phyloP scores from a whole-genome alignment of 2,797 vertebrate genomes.

The Lemur catta region DNA sequence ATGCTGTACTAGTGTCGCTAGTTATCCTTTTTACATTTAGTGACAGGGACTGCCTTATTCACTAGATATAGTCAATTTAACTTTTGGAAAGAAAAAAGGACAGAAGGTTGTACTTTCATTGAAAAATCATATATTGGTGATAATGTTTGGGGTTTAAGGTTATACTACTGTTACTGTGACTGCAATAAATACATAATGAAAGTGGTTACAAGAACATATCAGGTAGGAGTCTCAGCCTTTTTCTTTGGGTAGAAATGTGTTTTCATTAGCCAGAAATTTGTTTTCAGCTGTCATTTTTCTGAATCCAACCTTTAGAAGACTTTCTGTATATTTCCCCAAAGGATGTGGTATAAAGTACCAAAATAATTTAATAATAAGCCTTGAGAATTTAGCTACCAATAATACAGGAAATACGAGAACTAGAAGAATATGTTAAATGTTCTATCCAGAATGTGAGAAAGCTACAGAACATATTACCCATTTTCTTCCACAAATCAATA shows the following conservation, averaged over 20 bases:
- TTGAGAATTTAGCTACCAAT: neutral
- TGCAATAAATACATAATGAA: neutral
- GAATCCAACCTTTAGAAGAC: slow-evolving; percentile 2
- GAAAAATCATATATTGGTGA: slow-evolving; percentile 40
- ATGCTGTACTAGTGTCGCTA: neutral
- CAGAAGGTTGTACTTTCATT: neutral
- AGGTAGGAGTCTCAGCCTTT: neutral
- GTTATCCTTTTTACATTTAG: slow-evolving; percentile 22
- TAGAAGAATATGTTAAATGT: neutral
- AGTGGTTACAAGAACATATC: neutral
- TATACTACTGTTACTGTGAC: neutral
- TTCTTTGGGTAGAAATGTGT: neutral
- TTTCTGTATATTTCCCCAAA: neutral
- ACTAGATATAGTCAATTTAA: neutral
- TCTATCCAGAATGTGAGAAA: neutral
- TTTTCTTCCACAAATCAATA: slow-evolving; percentile 16
- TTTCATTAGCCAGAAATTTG: neutral
- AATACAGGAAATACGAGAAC: neutral
- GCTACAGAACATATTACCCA: neutral
- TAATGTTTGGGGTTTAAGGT: neutral
- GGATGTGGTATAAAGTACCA: neutral
- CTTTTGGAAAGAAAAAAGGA: neutral
- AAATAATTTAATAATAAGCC: slow-evolving; percentile 1
- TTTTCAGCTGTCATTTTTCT: neutral
- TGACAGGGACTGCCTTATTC: neutral